Evolutionary conservation across 2,113 vertebrate genomes (phyloP).

Genomic region (Pholis gunnellus): DNA sequence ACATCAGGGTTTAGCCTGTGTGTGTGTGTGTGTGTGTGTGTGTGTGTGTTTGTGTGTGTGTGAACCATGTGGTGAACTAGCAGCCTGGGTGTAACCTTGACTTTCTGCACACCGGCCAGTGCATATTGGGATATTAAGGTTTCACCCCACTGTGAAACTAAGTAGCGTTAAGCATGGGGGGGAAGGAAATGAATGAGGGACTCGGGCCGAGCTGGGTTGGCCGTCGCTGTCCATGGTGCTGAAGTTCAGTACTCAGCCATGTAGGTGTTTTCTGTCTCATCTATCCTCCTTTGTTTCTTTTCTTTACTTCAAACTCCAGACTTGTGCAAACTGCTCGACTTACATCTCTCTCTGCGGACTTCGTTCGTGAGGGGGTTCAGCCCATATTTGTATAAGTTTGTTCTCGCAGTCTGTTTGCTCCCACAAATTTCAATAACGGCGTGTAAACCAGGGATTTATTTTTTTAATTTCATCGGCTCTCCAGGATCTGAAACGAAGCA

Average conservation of each 20-base stretch:
- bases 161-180: not conserved
- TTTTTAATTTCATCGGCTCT: not conserved
- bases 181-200: not conserved
- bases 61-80: not conserved
- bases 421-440: not conserved
- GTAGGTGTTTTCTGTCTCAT: not conserved
- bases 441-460: no score
- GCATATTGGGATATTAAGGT: not conserved
- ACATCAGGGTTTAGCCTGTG: constrained; percentile 9
- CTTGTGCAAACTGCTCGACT: not conserved
- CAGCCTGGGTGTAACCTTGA: not conserved
- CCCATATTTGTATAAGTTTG: not conserved
- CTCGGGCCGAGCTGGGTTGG: not conserved
- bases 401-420: not conserved
- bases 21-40: not conserved
- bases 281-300: not conserved
- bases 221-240: constrained; percentile 26
- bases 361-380: not conserved
- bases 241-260: not conserved
- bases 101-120: not conserved
- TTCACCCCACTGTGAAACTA: not conserved
- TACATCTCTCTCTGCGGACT: not conserved
- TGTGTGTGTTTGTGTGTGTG: not conserved
- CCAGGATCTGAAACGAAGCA: not conserved
- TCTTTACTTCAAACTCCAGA: not conserved